phyloP scores from a whole-genome alignment of 2,797 vertebrate species.

The Vultur gryphus region DNA sequence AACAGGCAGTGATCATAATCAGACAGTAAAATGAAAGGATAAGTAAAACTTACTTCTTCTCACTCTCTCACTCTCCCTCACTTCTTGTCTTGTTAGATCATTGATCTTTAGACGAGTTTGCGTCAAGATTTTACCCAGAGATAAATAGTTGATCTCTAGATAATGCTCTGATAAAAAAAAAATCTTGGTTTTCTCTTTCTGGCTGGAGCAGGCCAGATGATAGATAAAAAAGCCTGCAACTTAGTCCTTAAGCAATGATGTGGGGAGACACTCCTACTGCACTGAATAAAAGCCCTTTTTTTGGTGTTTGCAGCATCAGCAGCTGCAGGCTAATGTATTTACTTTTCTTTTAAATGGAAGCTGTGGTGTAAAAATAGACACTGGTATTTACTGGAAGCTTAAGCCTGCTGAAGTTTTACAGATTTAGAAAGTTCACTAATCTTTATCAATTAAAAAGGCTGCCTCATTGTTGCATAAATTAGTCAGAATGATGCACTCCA shows the following conservation, averaged over 20 bases:
- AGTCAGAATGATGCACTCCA: background rate
- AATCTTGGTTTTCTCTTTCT: background rate
- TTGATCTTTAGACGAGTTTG: background rate
- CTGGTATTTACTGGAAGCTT: constrained; percentile 36
- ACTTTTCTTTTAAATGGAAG: constrained; percentile 21
- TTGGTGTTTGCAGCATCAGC: background rate
- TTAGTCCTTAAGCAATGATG: background rate
- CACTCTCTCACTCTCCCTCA: background rate
- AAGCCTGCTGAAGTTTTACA: constrained; percentile 29
- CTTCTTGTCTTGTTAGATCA: background rate
- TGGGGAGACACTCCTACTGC: background rate
- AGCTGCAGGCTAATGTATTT: constrained; percentile 14
- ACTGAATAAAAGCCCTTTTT: background rate
- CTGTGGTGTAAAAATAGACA: constrained; percentile 44
- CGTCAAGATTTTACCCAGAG: background rate
- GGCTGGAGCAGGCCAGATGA: background rate
- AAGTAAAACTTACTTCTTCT: background rate
- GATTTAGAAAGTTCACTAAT: constrained; percentile 56
- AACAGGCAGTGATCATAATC: background rate
- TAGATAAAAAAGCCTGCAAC: background rate
- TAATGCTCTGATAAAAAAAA: background rate
- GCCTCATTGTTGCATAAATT: background rate
- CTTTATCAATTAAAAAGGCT: constrained; percentile 35
- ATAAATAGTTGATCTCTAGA: background rate
- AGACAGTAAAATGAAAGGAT: background rate